These are phyloP conservation scores for Ceratina australensis DNA, from an alignment of 1,140 invertebrate genomes.

Conservation along the genomic window DNA sequence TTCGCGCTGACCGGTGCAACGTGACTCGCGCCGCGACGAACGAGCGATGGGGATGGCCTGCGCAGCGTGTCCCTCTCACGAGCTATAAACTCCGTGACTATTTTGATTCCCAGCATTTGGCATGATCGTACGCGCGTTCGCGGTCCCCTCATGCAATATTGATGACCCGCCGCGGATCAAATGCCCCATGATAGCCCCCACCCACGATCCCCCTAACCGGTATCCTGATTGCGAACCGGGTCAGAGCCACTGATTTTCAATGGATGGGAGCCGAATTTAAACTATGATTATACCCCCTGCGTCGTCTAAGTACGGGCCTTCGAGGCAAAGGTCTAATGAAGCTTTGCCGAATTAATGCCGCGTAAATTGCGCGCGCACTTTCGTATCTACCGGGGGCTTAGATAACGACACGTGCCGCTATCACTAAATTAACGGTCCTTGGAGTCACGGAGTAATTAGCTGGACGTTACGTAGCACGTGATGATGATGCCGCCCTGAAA, in stretches of 20 bases:
- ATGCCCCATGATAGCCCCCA: constrained; percentile 76
- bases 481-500: neutral
- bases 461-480: neutral
- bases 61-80: constrained; percentile 36
- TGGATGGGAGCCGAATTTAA: constrained; percentile 79
- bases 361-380: constrained; percentile 73
- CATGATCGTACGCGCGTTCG: constrained; percentile 72
- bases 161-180: constrained; percentile 77
- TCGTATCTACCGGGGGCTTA: constrained; percentile 1
- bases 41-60: constrained; percentile 1
- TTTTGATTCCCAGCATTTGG: constrained; percentile 75
- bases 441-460: constrained; percentile 22
- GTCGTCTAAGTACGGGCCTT: constrained; percentile 78
- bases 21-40: neutral
- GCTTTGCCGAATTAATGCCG: constrained; percentile 79
- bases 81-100: constrained; percentile 67
- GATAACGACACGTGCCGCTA: constrained; percentile 43
- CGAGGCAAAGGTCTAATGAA: constrained; percentile 72
- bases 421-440: constrained; percentile 21
- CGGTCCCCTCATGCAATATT: constrained; percentile 79
- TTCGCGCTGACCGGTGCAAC: neutral
- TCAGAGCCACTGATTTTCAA: constrained; percentile 79
- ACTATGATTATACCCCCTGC: constrained; percentile 78
- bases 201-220: constrained; percentile 65
- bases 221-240: constrained; percentile 77